These are phyloP conservation scores for Notospermus geniculatus DNA, from an alignment of 1,140 invertebrate genomes.

Conservation along the genomic window DNA sequence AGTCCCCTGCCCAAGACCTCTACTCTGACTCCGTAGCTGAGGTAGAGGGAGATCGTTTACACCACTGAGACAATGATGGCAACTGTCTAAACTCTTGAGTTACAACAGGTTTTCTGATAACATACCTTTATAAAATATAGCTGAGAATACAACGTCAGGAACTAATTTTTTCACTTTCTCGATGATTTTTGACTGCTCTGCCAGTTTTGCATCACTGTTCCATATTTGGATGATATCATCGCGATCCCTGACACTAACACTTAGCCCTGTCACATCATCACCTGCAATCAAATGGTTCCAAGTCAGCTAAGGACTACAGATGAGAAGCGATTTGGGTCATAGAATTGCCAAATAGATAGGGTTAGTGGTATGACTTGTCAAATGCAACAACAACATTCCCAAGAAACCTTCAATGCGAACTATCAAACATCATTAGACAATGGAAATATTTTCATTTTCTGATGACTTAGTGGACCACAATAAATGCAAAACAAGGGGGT, in stretches of 20 bases:
- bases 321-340: too few relatives aligned
- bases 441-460: too few relatives aligned
- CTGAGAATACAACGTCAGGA: conserved; percentile 59
- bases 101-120: background rate
- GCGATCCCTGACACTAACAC: conserved; percentile 63
- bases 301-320: too few relatives aligned
- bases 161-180: conserved; percentile 60
- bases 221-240: conserved; percentile 66
- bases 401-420: too few relatives aligned
- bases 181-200: conserved; percentile 56
- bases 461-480: too few relatives aligned
- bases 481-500: too few relatives aligned
- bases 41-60: background rate
- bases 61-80: background rate
- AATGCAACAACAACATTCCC: too few relatives aligned
- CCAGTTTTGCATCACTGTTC: conserved; percentile 59
- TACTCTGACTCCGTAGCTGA: background rate
- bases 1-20: too few relatives aligned
- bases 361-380: conserved; percentile 7
- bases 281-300: conserved; percentile 54
- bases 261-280: conserved; percentile 66
- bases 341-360: background rate
- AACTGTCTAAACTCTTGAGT: background rate
- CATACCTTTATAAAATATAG: conserved; percentile 64
- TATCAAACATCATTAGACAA: too few relatives aligned